Evolutionary conservation across 92 coral and sea anemone genomes (phyloP), one percentile per base, ranked within the genome.

Genomic region (Epizoanthus scotinus): DNA sequence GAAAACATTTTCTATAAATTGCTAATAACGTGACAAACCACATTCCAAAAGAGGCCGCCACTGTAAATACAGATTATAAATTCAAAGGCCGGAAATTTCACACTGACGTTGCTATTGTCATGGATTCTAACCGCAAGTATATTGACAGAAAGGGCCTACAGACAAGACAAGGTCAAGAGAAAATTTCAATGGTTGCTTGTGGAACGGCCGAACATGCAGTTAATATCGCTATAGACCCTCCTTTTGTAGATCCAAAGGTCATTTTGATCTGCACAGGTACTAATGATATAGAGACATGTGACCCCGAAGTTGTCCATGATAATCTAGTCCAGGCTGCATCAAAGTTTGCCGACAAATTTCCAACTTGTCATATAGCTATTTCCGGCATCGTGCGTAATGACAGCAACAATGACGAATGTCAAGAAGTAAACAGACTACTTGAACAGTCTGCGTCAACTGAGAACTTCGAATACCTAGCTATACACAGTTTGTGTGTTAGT

Each of bases 171-270:
- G 65, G 25, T 5, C 65, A 60, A 60, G 65, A n/a, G n/a, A n/a
- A n/a, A n/a, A n/a, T n/a, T n/a, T n/a, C n/a, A n/a, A n/a, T n/a
- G n/a, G n/a, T n/a, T n/a, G n/a, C n/a, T n/a, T n/a, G n/a, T n/a
- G n/a, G n/a, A n/a, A n/a, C n/a, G n/a, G n/a, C n/a, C n/a, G 65
- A 60, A 60, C 29, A 9, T 20, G 65, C 65, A 13, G 26, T 3
- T 20, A 60, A 60, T 60, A 60, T 60, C 10, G 65, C 65, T 18
- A 13, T 29, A 68, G 55, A 68, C 29, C 49, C 49, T 68, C n/a
- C 2, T 21, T 68, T 68, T 68, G 73, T 21, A 68, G 55, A 68
- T 42, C 73, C 73, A 8, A 68, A 68, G 31, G 73, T 68, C 22
- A 34, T 68, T 19, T 34, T 68, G 29, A 68, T 68, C 5, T 47